phyloP scores from a whole-genome alignment of 2,797 vertebrate species.

The Calcarius lapponicus region DNA sequence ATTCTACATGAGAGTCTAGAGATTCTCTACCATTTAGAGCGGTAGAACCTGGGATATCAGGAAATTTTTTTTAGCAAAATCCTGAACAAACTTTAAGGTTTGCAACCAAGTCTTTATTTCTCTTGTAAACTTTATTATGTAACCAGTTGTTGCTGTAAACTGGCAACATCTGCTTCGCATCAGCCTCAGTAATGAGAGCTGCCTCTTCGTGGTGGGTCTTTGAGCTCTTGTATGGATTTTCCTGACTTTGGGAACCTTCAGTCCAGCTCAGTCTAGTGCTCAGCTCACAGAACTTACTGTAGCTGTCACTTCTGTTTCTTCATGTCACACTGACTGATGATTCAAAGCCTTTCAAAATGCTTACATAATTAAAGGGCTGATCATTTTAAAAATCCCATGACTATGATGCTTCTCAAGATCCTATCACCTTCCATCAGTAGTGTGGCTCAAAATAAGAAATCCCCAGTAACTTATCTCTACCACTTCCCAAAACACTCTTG shows the following conservation, averaged over 20 bases:
- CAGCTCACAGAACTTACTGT: not conserved
- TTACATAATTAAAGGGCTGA: not conserved
- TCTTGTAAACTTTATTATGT: not conserved
- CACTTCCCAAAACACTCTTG: not conserved
- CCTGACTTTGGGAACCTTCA: not conserved
- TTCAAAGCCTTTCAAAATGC: not conserved
- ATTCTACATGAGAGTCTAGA: not conserved
- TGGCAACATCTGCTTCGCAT: not conserved
- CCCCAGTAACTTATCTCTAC: not conserved
- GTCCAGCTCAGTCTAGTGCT: not conserved
- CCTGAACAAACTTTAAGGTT: not conserved
- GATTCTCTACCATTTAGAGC: not conserved
- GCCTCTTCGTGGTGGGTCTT: not conserved
- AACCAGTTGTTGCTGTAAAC: not conserved
- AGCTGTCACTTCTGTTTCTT: not conserved
- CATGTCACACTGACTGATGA: not conserved
- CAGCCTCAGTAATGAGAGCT: not conserved
- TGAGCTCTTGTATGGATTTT: not conserved
- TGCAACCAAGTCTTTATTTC: not conserved
- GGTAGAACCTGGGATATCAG: not conserved
- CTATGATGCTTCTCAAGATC: not conserved
- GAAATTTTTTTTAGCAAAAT: not conserved
- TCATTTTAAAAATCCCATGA: accelerated
- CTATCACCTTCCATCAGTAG: not conserved
- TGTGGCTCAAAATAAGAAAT: not conserved